Conservation (phyloP, 2,888 invertebrate genomes). For the Marasmarcha lunaedactyla region DNA sequence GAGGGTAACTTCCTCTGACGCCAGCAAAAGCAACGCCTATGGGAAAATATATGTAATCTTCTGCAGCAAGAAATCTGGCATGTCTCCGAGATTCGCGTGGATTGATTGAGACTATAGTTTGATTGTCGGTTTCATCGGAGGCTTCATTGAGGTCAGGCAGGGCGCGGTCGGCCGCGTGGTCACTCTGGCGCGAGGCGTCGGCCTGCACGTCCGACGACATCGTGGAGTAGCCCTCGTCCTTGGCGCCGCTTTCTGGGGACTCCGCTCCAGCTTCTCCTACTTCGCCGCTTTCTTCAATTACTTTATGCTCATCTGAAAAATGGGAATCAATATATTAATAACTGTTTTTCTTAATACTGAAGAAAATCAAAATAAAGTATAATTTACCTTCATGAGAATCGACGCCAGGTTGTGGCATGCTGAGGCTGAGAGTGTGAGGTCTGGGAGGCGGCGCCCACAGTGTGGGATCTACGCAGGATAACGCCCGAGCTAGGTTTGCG, state of each 20-base stretch:
- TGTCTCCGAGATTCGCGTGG: conserved; percentile 57
- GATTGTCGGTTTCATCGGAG: conserved; percentile 77
- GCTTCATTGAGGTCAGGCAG: conserved; percentile 81
- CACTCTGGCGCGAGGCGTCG: conserved; percentile 73
- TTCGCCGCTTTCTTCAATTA: conserved; percentile 53
- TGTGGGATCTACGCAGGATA: conserved; percentile 75
- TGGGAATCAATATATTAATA: too few relatives aligned
- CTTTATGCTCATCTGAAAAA: conserved; percentile 24
- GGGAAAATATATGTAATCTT: conserved; percentile 77
- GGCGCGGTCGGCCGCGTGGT: conserved; percentile 66
- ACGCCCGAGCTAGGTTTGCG: conserved; percentile 71
- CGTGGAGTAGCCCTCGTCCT: conserved; percentile 86
- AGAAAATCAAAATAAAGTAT: too few relatives aligned
- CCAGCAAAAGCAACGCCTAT: conserved; percentile 73
- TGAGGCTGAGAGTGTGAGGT: conserved; percentile 78
- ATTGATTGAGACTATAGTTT: conserved; percentile 63
- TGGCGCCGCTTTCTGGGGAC: conserved; percentile 80
- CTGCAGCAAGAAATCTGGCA: conserved; percentile 68
- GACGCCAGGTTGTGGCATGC: conserved; percentile 65
- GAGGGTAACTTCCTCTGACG: conserved; percentile 80
- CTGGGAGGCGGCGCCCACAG: conserved; percentile 77
- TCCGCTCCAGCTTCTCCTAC: conserved; percentile 78
- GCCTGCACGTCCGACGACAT: conserved; percentile 87
- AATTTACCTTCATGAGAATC: too few relatives aligned
- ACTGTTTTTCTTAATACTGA: too few relatives aligned